A percentile compares a stretch with the other conserved stretches of the same genome.
Conservation (phyloP, 1,140 invertebrate species). For the Akabosia matsudoensis region DNA sequence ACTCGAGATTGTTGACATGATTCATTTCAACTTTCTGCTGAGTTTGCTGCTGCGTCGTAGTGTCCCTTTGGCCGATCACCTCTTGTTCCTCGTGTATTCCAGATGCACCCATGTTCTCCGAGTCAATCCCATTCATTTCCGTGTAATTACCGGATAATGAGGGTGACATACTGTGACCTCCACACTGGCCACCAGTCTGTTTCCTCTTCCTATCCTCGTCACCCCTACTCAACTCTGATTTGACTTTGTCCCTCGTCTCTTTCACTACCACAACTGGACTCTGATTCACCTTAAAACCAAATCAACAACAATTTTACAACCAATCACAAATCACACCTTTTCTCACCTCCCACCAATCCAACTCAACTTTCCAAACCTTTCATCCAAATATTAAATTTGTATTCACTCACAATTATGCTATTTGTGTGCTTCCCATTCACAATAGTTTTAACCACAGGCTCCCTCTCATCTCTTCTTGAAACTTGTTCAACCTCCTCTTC, state of each 20-base stretch:
- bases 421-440: constrained; percentile 2
- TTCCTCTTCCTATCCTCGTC: neutral
- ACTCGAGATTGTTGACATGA: no score
- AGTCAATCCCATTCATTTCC: constrained; percentile 34
- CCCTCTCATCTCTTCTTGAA: neutral
- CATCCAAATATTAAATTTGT: neutral
- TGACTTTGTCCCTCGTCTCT: neutral
- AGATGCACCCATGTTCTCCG: constrained; percentile 25
- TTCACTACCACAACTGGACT: neutral
- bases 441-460: neutral
- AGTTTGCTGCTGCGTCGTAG: constrained; percentile 21
- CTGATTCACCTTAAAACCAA: neutral
- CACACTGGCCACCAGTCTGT: neutral
- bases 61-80: constrained; percentile 7
- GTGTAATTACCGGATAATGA: constrained; percentile 18
- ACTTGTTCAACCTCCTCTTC: no score
- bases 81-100: constrained; percentile 31
- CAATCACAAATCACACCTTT: neutral
- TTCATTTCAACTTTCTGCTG: no score
- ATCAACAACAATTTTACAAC: no score
- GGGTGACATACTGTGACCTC: constrained; percentile 31
- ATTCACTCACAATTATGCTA: constrained; percentile 6
- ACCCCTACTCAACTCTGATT: neutral
- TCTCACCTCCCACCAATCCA: neutral
- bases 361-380: neutral